These are phyloP conservation scores for Drosophila ficusphila DNA, from an alignment of 1,140 invertebrate genomes.

Conservation along the genomic window DNA sequence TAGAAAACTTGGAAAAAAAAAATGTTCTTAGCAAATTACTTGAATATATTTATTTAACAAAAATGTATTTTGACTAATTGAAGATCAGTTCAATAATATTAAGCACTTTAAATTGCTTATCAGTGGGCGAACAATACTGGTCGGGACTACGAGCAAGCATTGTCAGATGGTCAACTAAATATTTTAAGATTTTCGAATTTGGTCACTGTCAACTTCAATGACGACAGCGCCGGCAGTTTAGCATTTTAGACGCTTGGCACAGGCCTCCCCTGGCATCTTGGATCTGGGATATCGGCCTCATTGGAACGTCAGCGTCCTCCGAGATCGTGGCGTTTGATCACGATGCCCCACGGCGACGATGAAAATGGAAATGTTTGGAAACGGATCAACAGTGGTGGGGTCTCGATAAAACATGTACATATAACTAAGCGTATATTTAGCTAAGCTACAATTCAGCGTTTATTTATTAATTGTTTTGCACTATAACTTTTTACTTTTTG, in stretches of 20 bases:
- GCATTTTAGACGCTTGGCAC: constrained; percentile 22
- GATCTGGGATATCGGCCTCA: constrained; percentile 30
- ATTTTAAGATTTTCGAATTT: constrained; percentile 12
- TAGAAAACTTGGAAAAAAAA: too few relatives aligned
- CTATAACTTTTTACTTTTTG: too few relatives aligned
- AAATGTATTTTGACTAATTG: background rate
- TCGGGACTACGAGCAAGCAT: constrained; percentile 36
- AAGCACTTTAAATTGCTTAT: constrained; percentile 8
- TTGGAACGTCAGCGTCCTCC: constrained; percentile 57
- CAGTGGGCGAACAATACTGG: constrained; percentile 22
- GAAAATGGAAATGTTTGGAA: constrained; percentile 69
- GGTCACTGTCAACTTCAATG: constrained; percentile 41
- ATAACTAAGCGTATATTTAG: too few relatives aligned
- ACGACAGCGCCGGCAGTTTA: constrained; percentile 28
- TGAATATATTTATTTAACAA: background rate
- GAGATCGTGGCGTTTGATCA: constrained; percentile 73
- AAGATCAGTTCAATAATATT: too few relatives aligned
- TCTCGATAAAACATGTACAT: constrained; percentile 8
- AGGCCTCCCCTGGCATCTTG: constrained; percentile 19
- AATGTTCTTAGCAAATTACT: background rate
- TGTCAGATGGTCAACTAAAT: constrained; percentile 45
- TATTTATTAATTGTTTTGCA: too few relatives aligned
- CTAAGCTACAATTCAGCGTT: too few relatives aligned
- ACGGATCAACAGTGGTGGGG: constrained; percentile 48
- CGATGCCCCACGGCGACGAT: constrained; percentile 60